phyloP scores from a whole-genome alignment of 2,797 vertebrate genomes.

The Semaprochilodus insignis region DNA sequence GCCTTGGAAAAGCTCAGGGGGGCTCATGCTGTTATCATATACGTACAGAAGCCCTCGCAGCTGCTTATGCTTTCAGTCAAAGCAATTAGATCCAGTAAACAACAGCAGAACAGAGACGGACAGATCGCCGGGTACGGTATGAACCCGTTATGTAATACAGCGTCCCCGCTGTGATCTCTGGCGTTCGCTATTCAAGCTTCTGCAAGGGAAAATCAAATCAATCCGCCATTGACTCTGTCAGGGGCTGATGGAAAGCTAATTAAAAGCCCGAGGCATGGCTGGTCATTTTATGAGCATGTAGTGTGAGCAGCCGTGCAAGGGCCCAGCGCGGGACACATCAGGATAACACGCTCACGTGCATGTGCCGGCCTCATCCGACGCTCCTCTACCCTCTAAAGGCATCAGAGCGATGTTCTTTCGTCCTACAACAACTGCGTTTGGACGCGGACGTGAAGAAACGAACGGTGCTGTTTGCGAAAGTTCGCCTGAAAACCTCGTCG shows the following conservation, averaged over 20 bases:
- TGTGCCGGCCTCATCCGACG: slow-evolving; percentile 20
- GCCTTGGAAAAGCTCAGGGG: neutral
- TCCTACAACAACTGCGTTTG: neutral
- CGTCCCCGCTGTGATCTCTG: slow-evolving; percentile 76
- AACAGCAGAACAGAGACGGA: slow-evolving; percentile 29
- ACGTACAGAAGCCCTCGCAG: neutral
- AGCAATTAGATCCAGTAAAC: slow-evolving; percentile 45
- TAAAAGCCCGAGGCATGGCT: slow-evolving; percentile 76
- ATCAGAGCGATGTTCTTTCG: neutral
- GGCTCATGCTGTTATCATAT: neutral
- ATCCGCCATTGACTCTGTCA: slow-evolving; percentile 79
- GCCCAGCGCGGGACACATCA: slow-evolving; percentile 37
- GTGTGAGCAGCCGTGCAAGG: slow-evolving; percentile 38
- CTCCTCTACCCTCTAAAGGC: neutral
- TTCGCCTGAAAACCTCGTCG: neutral
- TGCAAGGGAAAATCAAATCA: slow-evolving; percentile 82
- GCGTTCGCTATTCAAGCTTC: slow-evolving; percentile 65
- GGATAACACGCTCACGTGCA: slow-evolving; percentile 49
- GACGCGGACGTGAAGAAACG: neutral
- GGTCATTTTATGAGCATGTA: slow-evolving; percentile 71
- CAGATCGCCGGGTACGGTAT: slow-evolving; percentile 38
- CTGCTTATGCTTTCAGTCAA: slow-evolving; percentile 17
- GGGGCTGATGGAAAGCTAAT: slow-evolving; percentile 81
- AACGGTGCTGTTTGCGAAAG: neutral
- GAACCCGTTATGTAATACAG: slow-evolving; percentile 70